Evolutionary conservation across 2,113 vertebrate species (phyloP), one percentile per base, ranked within the genome.

Genomic region (Poecilia latipinna): DNA sequence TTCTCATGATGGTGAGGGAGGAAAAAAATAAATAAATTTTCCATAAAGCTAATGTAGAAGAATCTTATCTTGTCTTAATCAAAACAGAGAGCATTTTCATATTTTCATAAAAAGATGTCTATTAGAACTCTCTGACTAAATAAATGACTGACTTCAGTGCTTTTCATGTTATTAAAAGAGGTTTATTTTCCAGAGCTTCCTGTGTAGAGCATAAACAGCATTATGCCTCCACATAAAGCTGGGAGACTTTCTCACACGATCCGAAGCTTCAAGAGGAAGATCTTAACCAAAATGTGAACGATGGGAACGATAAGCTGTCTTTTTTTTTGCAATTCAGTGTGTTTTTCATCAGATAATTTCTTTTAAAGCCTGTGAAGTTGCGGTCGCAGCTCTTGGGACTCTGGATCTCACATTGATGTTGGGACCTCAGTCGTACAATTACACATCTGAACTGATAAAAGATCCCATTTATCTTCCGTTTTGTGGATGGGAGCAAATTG

Each of bases 381-480:
- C 85, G 86, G 90, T 88, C 85, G 86, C 84, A 88, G 80, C 82
- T 87, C 48, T 88, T 26, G 78, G 78, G 77, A 83, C 72, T 86
- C 80, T 74, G 33, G 77, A 71, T 70, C 88, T 90, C 72, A 79
- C 82, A 91, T 85, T 81, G 77, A 88, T 84, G 87, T 73, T 77
- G 72, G 82, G 80, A 86, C 85, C 82, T 69, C 82, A 87, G 69
- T 91, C 87, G 86, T 88, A 93, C 74, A 93, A 91, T 91, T 88
- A 89, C 84, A 88, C 88, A 92, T 88, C 89, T 83, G 86, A 75
- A 86, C 84, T 79, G 90, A 90, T 88, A 88, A 91, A 78, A 80
- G 83, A 83, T 84, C 85, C 68, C 76, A 76, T 92, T 92, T 87
- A 92, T 83, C 77, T 91, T 68, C 39, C 28, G 32, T 85, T 72